phyloP scores from a whole-genome alignment of 2,113 vertebrate species.

The Megatriorchis doriae region DNA sequence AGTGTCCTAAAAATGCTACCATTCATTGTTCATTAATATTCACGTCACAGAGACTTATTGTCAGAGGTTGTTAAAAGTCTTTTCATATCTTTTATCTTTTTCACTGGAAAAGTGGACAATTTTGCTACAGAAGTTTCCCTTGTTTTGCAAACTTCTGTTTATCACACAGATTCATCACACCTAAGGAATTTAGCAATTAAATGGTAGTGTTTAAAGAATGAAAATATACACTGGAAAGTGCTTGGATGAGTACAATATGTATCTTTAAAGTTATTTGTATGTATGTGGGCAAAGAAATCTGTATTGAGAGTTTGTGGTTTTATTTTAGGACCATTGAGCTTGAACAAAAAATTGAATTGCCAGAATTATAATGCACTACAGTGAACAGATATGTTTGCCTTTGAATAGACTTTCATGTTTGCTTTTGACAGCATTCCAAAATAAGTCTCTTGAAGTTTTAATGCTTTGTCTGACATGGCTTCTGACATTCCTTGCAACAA shows the following conservation, averaged over 20 bases:
- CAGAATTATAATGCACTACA: neutral
- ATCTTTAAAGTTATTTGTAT: neutral
- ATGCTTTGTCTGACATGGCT: neutral
- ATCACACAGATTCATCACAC: neutral
- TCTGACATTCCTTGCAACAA: neutral
- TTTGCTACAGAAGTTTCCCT: neutral
- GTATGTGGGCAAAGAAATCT: neutral
- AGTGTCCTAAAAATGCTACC: neutral
- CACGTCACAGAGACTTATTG: neutral
- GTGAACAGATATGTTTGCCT: neutral
- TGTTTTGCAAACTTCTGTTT: neutral
- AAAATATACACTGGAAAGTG: neutral
- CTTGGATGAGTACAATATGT: neutral
- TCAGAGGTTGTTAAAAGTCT: neutral
- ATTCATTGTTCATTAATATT: neutral
- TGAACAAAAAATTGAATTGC: neutral
- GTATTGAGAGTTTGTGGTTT: neutral
- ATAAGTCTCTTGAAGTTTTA: neutral
- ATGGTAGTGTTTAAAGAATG: neutral
- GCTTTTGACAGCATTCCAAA: constrained; percentile 1
- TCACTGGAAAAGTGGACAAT: neutral
- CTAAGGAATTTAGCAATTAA: neutral
- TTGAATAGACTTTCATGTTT: neutral
- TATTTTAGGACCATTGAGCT: neutral
- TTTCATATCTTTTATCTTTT: neutral